A percentile compares a stretch with the other conserved stretches of the same genome.
phyloP scores from a whole-genome alignment of 2,797 vertebrate species.

The Prunella strophiata region DNA sequence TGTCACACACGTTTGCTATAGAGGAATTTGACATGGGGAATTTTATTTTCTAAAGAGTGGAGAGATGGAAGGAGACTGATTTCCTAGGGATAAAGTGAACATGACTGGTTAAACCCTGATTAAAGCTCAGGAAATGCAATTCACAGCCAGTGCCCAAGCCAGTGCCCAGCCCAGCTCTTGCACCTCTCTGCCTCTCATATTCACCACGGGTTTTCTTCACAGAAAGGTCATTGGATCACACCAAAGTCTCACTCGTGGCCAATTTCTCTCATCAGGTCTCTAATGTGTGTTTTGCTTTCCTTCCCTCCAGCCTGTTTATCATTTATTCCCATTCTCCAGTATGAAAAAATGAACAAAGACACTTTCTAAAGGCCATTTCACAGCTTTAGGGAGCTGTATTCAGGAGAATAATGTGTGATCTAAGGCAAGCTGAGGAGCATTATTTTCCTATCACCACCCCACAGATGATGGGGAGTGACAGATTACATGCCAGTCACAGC shows the following conservation, averaged over 20 bases:
- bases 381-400: conserved; percentile 66
- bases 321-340: conserved; percentile 50
- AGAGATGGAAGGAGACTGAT: background rate
- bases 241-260: background rate
- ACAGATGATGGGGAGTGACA: conserved; percentile 70
- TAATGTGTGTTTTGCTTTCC: conserved; percentile 33
- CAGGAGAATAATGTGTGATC: conserved; percentile 67
- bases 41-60: background rate
- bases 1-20: background rate
- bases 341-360: conserved; percentile 62
- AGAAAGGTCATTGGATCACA: background rate
- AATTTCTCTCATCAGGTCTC: conserved; percentile 23
- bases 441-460: conserved; percentile 70
- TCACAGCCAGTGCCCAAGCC: background rate
- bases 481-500: conserved; percentile 62
- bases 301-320: conserved; percentile 51
- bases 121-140: background rate
- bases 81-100: background rate
- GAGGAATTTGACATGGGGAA: background rate
- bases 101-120: background rate
- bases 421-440: conserved; percentile 68
- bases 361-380: conserved; percentile 68
- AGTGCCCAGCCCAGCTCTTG: background rate
- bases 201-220: background rate
- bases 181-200: background rate